Base-by-base conservation (phyloP, 2,797 vertebrate genomes). In the Prionace glauca region DNA sequence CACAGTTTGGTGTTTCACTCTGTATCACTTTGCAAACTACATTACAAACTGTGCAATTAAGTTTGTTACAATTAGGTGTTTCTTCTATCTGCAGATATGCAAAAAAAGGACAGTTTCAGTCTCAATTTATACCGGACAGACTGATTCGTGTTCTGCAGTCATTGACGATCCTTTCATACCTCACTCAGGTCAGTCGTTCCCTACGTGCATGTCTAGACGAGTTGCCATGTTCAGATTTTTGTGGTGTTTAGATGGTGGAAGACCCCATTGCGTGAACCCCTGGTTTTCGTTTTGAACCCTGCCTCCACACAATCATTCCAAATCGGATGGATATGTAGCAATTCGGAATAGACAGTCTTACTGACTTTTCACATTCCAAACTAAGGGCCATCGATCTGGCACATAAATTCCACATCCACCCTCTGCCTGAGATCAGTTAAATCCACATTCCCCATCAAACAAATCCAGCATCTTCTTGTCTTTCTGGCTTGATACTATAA, bases 1-100 rank as follows among this genome's bases (percentile, higher is more conserved):
- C 41, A 50, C 72, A 56, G 41, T 20, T 14, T 50, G 45, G 67
- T 92, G 5, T 24, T 92, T 3, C n/a, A 20, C 26, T 92, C 90
- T 12, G 32, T 41, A 92, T 67, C 65, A 92, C 90, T 36, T 92
- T 92, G 90, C 90, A 92, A 69, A 92, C 9, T 10, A 69, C 90
- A n/a, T 91, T 91, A 18, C 56, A 91, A 91, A 29, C 88, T 69
- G n/a, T 92, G 8, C n/a, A 24, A 20, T 11, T 69, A 18, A 92
- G 36, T 69, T 36, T 67, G 29, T 5, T 92, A 56, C 9, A 92
- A 67, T 92, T 92, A 67, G 9, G 41, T 67, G 69, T 11, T 92
- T 41, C 7, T n/a, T 69, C 65, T 41, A 67, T 26, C 65, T 69
- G 36, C n/a, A 41, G 22, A 62, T 90, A 29, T 60, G 65, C 36